Evolutionary conservation across 2,113 vertebrate genomes (phyloP).

Genomic region (Salvelinus alpinus): DNA sequence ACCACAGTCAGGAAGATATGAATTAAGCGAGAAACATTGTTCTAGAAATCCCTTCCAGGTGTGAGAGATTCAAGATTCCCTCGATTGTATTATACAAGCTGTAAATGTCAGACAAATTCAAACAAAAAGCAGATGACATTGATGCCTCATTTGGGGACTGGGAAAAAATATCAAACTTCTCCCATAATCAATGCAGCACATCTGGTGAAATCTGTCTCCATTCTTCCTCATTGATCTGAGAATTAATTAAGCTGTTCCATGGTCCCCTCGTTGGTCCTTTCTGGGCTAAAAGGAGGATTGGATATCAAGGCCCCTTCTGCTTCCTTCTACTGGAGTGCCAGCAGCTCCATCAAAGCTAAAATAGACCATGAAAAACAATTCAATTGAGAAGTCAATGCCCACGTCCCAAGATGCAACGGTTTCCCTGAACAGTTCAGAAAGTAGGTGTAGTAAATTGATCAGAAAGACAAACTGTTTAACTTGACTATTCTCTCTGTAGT

Average conservation of each 20-base stretch:
- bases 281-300: not conserved
- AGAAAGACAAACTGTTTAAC: not conserved
- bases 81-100: not conserved
- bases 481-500: not conserved
- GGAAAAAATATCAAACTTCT: slow-evolving; percentile 22
- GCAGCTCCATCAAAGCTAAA: not conserved
- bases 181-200: slow-evolving; percentile 36
- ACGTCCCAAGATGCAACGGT: not conserved
- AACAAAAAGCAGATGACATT: slow-evolving; percentile 4
- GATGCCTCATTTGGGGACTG: slow-evolving; percentile 17
- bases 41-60: not conserved
- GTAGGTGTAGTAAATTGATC: not conserved
- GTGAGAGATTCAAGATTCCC: no score
- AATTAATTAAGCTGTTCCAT: slow-evolving; percentile 32
- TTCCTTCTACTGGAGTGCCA: not conserved
- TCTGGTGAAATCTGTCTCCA: slow-evolving; percentile 33
- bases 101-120: slow-evolving; percentile 36
- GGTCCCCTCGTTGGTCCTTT: not conserved
- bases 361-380: slow-evolving; percentile 8
- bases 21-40: not conserved
- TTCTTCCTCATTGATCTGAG: slow-evolving; percentile 48
- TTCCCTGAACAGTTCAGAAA: not conserved
- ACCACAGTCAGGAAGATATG: no score
- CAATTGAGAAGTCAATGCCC: slow-evolving; percentile 4
- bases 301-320: slow-evolving; percentile 15